Evolutionary conservation across 2,113 vertebrate species (phyloP).

Genomic region (Periophthalmus modestus): DNA sequence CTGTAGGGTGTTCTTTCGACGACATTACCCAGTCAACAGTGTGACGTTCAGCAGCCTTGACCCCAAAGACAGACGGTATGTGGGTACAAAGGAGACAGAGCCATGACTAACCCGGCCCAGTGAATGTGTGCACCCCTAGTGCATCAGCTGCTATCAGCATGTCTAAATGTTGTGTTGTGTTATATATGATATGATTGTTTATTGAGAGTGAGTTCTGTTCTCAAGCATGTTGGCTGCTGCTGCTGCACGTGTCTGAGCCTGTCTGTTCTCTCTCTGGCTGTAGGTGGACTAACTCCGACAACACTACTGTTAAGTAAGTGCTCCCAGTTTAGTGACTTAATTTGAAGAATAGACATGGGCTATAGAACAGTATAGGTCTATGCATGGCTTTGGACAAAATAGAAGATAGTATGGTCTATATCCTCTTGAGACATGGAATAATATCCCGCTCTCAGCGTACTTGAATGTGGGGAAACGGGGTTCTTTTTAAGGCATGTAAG

Average conservation of each 20-base stretch:
- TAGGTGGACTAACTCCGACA: conserved; percentile 90
- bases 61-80: conserved; percentile 88
- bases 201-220: conserved; percentile 10
- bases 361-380: conserved; percentile 12
- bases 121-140: neutral
- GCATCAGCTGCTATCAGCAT: neutral
- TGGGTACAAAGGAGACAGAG: neutral
- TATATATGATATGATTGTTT: neutral
- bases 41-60: conserved; percentile 89
- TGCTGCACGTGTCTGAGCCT: conserved; percentile 48
- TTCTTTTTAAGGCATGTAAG: no score
- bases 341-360: neutral
- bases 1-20: conserved; percentile 87
- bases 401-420: neutral
- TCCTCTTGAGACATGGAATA: neutral
- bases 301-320: conserved; percentile 86
- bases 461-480: no score
- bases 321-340: conserved; percentile 33
- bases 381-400: conserved; percentile 54
- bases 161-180: neutral
- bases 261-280: conserved; percentile 49
- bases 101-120: conserved; percentile 20
- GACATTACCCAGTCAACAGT: conserved; percentile 88
- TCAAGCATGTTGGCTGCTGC: conserved; percentile 42
- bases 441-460: neutral